Evolutionary conservation across 2,113 vertebrate species (phyloP), one percentile per base, ranked within the genome.

Genomic region (Rhabdornis inornatus): DNA sequence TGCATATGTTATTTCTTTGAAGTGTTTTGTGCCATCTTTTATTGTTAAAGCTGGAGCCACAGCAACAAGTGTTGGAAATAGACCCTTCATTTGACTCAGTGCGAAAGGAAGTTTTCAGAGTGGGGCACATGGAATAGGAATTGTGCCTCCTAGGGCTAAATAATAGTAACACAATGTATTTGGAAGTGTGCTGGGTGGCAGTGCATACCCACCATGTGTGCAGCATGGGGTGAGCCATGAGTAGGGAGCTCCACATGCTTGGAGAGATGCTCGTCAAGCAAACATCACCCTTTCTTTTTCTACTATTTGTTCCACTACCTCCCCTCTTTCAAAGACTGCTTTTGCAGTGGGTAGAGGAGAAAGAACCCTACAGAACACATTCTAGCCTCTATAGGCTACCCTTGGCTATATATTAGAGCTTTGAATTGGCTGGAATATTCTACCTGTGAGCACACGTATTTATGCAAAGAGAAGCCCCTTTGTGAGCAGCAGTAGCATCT

Each of bases 11-110:
- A 57, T 87, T 97, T 95, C 90, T 97, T 83, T 72, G 28, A 44
- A 49, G 68, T 63, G 57, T 93, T 95, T 79, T 94, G 89, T 96
- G 80, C 91, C 35, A 22, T 86, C 84, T 93, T 97, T 95, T 97
- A 61, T 91, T 84, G 47, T 90, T 94, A 25, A 49, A 81, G 61
- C 75, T 76, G 70, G 66, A 70, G 74, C 74, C 3, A 7, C 25
- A 44, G 87, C 89, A 95, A 80, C 78, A 39, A 79, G 60, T 10
- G 42, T 23, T 79, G 69, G 77, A 77, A 94, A 90, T 9, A 42
- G 70, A 52, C 87, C 53, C 40, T 94, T 65, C 18, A 5, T 74
- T 85, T 76, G 75, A 70, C 65, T 87, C 1, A 1, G 53, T 47
- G 50, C 39, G 12, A 87, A 72, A 81, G 71, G 55, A 86, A 86